phyloP scores from a whole-genome alignment of 23 tunicate genomes.

The Phallusia fumigata region DNA sequence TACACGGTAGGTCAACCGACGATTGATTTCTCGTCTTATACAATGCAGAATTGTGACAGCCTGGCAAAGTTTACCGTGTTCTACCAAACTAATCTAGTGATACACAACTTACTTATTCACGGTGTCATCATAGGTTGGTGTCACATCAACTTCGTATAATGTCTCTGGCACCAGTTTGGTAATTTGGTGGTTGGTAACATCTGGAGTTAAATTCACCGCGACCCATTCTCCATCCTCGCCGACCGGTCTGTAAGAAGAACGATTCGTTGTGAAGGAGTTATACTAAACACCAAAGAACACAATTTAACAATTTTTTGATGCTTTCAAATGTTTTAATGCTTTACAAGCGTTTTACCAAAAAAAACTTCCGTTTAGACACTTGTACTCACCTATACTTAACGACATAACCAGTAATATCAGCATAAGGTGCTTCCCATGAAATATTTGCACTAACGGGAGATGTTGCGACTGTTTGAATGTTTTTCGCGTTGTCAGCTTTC shows the following conservation, averaged over 20 bases:
- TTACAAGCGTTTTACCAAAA: too few relatives aligned
- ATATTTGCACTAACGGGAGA: constrained; percentile 16
- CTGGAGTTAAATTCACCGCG: neutral
- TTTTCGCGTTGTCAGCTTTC: constrained; percentile 30
- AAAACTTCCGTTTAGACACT: too few relatives aligned
- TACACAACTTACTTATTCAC: constrained; percentile 40
- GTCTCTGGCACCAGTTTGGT: constrained; percentile 26
- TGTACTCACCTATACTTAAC: constrained; percentile 40
- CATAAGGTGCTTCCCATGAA: constrained; percentile 40
- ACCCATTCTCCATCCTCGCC: constrained; percentile 11
- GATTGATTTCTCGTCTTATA: too few relatives aligned
- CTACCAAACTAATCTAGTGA: neutral
- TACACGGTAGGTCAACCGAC: too few relatives aligned
- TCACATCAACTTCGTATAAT: constrained; percentile 27
- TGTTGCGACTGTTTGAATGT: neutral
- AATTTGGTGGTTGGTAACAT: neutral
- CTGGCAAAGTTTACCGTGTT: neutral
- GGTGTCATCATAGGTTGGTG: constrained; percentile 30
- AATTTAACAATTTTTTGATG: too few relatives aligned
- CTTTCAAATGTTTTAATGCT: too few relatives aligned
- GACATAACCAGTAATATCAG: constrained; percentile 41
- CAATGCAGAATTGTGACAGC: neutral
- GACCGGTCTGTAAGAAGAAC: neutral
- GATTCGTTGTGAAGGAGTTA: too few relatives aligned
- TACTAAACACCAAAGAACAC: too few relatives aligned